A percentile compares a stretch with the other conserved stretches of the same genome.
Conservation (phyloP, 2,113 vertebrate genomes). For the Xiphias gladius region DNA sequence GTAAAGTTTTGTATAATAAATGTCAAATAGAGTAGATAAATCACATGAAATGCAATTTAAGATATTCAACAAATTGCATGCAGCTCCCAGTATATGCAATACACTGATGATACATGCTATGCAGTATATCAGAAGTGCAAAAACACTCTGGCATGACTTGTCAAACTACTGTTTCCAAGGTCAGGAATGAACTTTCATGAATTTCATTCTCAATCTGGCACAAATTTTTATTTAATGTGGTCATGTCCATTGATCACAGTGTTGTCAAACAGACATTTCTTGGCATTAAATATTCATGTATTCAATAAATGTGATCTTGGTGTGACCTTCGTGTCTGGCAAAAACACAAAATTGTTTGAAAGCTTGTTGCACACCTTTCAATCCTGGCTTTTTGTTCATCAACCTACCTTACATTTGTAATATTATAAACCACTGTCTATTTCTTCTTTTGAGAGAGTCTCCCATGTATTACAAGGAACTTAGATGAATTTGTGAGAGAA, state of each 20-base stretch:
- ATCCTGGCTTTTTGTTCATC: constrained; percentile 38
- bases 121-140: neutral
- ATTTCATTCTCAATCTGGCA: neutral
- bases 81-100: constrained; percentile 24
- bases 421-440: constrained; percentile 52
- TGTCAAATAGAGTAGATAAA: neutral
- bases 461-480: constrained; percentile 17
- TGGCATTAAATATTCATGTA: constrained; percentile 28
- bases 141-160: neutral
- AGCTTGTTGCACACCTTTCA: constrained; percentile 50
- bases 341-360: constrained; percentile 28
- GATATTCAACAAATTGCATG: constrained; percentile 2
- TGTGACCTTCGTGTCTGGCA: constrained; percentile 43
- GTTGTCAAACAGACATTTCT: neutral
- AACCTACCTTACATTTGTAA: constrained; percentile 41
- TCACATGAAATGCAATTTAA: neutral
- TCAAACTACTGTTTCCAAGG: neutral
- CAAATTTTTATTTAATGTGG: constrained; percentile 15
- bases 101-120: neutral
- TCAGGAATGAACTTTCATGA: constrained; percentile 8
- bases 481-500: constrained; percentile 30
- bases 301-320: constrained; percentile 26
- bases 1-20: constrained; percentile 16
- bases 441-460: constrained; percentile 23
- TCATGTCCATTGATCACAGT: constrained; percentile 21